Base-by-base conservation (phyloP, 37 sponge, comb jelly and placozoan genomes). In the Haliclona indistincta region DNA sequence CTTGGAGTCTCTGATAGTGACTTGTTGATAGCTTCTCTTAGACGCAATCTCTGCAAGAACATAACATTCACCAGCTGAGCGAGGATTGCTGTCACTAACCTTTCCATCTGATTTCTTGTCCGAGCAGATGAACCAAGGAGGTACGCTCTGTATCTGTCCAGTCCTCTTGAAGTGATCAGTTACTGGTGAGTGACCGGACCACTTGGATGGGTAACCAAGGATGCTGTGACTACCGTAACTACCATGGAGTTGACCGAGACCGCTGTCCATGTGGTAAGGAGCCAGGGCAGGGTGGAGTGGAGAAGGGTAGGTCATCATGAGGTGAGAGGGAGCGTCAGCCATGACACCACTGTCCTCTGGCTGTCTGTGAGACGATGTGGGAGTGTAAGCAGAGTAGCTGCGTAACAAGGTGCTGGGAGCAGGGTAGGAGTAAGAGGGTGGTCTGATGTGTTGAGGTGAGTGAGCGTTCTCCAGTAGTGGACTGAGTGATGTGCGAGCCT, bases 51-150 rank as follows among this genome's bases (percentile, higher is more conserved):
- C 85, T 84, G 64, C n/a, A n/a, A n/a, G n/a, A n/a, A n/a, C n/a
- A n/a, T n/a, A n/a, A n/a, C n/a, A n/a, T n/a, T n/a, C n/a, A n/a
- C n/a, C n/a, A n/a, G n/a, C n/a, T n/a, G n/a, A n/a, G n/a, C n/a
- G n/a, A n/a, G n/a, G n/a, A n/a, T n/a, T n/a, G n/a, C n/a, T n/a
- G n/a, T n/a, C n/a, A n/a, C 68, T 44, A 28, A 84, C 85, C 85
- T 84, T 84, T 37, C 81, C 72, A 38, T 84, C 85, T 7, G 78
- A 63, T 30, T 56, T 69, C 54, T 71, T 84, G 11, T 71, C 69
- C 53, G 76, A 43, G 63, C 77, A 84, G 56, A 84, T 84, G 52
- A 76, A 84, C 85, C 85, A 77, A 4, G 85, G 85, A 20, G 85
- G 85, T 1, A 84, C 85, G 70, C 85, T 84, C 66, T 84, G 78